Conservation (phyloP, 2,113 vertebrate species). For the Petromus typicus region DNA sequence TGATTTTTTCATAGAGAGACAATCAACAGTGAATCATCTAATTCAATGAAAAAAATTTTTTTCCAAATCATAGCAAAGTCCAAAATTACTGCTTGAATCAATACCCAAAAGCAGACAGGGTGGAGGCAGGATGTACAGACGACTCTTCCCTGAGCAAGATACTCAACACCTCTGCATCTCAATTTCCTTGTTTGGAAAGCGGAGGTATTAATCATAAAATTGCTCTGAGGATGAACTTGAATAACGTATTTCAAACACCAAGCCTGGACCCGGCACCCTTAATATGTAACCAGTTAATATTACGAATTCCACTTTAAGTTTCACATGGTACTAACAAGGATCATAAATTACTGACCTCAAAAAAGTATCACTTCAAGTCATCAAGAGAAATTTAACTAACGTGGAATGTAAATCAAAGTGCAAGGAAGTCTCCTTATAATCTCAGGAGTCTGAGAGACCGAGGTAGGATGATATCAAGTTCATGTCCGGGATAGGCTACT, state of each 20-base stretch:
- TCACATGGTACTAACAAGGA: background rate
- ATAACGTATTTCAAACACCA: slow-evolving; percentile 1
- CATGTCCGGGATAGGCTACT: background rate
- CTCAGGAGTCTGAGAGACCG: background rate
- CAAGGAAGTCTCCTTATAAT: background rate
- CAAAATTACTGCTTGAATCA: slow-evolving; percentile 44
- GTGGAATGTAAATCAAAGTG: slow-evolving; percentile 23
- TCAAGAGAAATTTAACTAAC: background rate
- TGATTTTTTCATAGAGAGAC: background rate
- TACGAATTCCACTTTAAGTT: background rate
- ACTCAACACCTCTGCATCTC: background rate
- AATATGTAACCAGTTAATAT: background rate
- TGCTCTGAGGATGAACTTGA: slow-evolving; percentile 15
- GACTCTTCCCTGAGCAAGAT: background rate
- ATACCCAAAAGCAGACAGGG: background rate
- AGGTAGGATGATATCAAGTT: background rate
- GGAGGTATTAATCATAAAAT: background rate
- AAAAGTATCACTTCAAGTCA: slow-evolving; percentile 6
- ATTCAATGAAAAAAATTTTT: background rate
- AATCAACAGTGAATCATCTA: background rate
- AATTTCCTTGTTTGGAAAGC: slow-evolving; percentile 14
- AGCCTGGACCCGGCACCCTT: background rate
- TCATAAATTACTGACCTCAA: background rate
- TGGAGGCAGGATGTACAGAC: background rate
- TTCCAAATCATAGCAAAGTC: background rate